Evolutionary conservation across 92 coral and sea anemone genomes (phyloP).

Genomic region (Epizoanthus ramosus): DNA sequence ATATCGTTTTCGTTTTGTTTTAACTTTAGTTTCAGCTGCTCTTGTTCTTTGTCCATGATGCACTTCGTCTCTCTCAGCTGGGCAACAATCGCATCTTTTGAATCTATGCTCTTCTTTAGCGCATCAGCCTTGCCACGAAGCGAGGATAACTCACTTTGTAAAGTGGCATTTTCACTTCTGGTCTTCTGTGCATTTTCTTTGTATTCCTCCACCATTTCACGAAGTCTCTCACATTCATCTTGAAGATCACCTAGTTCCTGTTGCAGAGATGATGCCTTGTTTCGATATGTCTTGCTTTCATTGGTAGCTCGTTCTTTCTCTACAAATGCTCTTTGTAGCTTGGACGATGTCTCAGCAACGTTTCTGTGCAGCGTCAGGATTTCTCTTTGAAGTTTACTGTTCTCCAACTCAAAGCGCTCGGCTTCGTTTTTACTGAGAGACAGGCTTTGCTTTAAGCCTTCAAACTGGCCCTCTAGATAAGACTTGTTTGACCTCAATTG

Average conservation of each 20-base stretch:
- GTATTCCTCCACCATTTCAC: conserved; percentile 57
- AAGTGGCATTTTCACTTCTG: conserved; percentile 63
- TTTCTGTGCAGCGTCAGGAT: conserved; percentile 69
- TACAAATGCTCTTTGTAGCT: conserved; percentile 60
- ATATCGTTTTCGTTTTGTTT: conserved; percentile 67
- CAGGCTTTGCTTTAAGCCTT: conserved; percentile 69
- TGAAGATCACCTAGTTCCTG: conserved; percentile 62
- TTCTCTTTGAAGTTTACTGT: conserved; percentile 70
- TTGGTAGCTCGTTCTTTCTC: conserved; percentile 60
- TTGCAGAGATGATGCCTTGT: conserved; percentile 60
- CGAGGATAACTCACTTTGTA: conserved; percentile 60
- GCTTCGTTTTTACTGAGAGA: conserved; percentile 64
- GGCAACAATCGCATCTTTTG: conserved; percentile 61
- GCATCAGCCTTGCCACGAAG: conserved; percentile 68
- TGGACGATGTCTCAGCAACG: conserved; percentile 70
- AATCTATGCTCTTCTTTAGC: conserved; percentile 59
- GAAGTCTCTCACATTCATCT: conserved; percentile 58
- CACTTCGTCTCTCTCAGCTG: conserved; percentile 69
- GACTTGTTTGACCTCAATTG: conserved; percentile 73
- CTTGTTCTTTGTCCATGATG: conserved; percentile 62
- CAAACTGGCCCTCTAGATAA: conserved; percentile 79
- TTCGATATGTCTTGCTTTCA: conserved; percentile 58
- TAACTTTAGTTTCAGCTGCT: conserved; percentile 49
- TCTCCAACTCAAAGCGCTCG: conserved; percentile 69
- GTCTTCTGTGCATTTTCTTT: conserved; percentile 62